Conservation (phyloP, 2,797 vertebrate species). For the Helicolenus hilgendorfi region DNA sequence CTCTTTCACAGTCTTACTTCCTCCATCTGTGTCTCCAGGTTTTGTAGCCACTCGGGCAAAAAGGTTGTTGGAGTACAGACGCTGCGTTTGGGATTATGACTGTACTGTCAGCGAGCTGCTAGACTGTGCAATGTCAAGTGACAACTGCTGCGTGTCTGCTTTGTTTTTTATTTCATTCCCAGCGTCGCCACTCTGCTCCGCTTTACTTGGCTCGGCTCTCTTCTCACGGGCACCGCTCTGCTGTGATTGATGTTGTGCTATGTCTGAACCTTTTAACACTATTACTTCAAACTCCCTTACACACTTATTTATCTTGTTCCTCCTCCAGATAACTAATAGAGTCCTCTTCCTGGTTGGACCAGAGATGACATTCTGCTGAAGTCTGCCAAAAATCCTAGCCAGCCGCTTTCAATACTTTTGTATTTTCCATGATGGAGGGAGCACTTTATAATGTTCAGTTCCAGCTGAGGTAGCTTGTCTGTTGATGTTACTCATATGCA, state of each 20-base stretch:
- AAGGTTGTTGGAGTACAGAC: background rate
- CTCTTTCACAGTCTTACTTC: background rate
- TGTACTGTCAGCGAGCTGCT: conserved; percentile 1
- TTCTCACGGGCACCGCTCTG: background rate
- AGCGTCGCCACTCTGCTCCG: background rate
- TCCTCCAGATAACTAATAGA: conserved; percentile 17
- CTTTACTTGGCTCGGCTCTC: background rate
- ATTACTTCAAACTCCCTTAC: conserved; percentile 22
- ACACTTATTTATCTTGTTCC: conserved; percentile 12
- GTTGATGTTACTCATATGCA: background rate
- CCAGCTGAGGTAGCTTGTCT: background rate
- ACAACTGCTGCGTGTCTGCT: conserved; percentile 9
- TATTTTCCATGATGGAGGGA: conserved; percentile 11
- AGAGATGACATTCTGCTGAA: conserved; percentile 17
- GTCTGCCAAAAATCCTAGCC: conserved; percentile 1
- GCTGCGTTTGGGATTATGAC: conserved; percentile 18
- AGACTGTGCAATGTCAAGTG: conserved; percentile 24
- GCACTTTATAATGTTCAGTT: background rate
- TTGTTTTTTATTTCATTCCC: conserved; percentile 19
- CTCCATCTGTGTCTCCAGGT: background rate
- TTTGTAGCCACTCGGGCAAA: background rate
- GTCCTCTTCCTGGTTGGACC: conserved; percentile 22
- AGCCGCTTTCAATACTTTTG: background rate
- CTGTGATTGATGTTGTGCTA: conserved; percentile 12
- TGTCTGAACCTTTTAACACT: conserved; percentile 33